Percentiles rank a stretch among this genome's conserved stretches.
These are phyloP conservation scores for Chitala chitala DNA, from an alignment of 2,113 vertebrate species.

Conservation along the genomic window DNA sequence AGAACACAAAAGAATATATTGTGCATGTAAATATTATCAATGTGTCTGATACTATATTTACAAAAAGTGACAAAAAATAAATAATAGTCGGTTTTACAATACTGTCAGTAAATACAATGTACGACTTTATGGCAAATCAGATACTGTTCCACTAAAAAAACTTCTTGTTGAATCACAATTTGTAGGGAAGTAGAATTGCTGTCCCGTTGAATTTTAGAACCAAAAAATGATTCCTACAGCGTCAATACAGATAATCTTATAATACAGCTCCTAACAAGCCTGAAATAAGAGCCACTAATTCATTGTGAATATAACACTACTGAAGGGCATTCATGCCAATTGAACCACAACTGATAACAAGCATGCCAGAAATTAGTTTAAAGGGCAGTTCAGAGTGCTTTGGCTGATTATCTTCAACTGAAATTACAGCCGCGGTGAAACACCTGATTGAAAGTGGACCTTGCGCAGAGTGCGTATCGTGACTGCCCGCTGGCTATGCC, in stretches of 20 bases:
- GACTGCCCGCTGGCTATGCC: no score
- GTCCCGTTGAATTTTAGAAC: not conserved
- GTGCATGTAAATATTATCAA: not conserved
- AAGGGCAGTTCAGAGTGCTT: not conserved
- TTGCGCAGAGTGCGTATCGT: no score
- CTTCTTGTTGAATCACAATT: not conserved
- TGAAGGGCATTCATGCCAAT: conserved; percentile 15
- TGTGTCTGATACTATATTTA: not conserved
- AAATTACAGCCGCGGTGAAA: not conserved
- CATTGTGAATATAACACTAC: conserved; percentile 9
- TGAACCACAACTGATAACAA: conserved; percentile 16
- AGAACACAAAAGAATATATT: not conserved
- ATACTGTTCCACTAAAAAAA: not conserved
- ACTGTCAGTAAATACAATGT: not conserved
- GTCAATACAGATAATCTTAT: conserved; percentile 18
- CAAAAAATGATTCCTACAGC: conserved; percentile 16
- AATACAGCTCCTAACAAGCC: conserved; percentile 8
- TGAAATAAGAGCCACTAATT: conserved; percentile 18
- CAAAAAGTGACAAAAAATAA: not conserved
- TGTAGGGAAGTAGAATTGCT: not conserved
- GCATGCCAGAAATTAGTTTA: not conserved
- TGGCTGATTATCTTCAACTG: not conserved
- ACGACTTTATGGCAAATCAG: not conserved
- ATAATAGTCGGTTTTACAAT: not conserved
- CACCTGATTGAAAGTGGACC: no score